A percentile compares a stretch with the other conserved stretches of the same genome.
phyloP scores from a whole-genome alignment of 2,797 vertebrate genomes.

The Melopsittacus undulatus region DNA sequence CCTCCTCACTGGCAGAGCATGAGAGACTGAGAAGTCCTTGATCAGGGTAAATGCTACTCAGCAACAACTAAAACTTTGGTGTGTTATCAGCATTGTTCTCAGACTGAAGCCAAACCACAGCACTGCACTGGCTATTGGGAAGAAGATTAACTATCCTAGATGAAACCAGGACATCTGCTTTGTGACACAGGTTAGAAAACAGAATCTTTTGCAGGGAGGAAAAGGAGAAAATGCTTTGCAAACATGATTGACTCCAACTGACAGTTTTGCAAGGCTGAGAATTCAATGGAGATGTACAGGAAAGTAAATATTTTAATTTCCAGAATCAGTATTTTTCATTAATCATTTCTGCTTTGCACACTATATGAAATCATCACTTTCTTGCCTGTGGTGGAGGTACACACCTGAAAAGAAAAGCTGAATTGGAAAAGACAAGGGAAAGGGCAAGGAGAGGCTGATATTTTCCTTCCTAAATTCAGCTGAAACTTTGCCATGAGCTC shows the following conservation, averaged over 20 bases:
- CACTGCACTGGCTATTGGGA: not conserved
- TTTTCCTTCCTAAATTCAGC: not conserved
- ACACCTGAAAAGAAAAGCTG: not conserved
- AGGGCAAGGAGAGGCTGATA: not conserved
- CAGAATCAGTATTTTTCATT: not conserved
- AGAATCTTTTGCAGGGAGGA: not conserved
- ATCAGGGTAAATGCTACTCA: not conserved
- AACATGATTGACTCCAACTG: conserved; percentile 9
- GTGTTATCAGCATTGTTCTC: not conserved
- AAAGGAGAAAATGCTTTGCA: not conserved
- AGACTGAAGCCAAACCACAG: not conserved
- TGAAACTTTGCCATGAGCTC: not conserved
- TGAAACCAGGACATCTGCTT: not conserved
- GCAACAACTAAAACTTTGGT: not conserved
- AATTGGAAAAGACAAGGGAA: not conserved
- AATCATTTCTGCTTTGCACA: not conserved
- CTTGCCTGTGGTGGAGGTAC: not conserved
- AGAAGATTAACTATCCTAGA: not conserved
- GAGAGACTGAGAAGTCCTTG: not conserved
- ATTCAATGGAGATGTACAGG: not conserved
- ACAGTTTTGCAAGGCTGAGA: conserved; percentile 11
- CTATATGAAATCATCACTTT: not conserved
- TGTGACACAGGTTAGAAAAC: conserved; percentile 6
- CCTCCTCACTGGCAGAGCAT: not conserved
- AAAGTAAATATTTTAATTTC: not conserved